Evolutionary conservation across 2,888 invertebrate genomes (phyloP).

Genomic region (Synanthedon andrenaeformis): DNA sequence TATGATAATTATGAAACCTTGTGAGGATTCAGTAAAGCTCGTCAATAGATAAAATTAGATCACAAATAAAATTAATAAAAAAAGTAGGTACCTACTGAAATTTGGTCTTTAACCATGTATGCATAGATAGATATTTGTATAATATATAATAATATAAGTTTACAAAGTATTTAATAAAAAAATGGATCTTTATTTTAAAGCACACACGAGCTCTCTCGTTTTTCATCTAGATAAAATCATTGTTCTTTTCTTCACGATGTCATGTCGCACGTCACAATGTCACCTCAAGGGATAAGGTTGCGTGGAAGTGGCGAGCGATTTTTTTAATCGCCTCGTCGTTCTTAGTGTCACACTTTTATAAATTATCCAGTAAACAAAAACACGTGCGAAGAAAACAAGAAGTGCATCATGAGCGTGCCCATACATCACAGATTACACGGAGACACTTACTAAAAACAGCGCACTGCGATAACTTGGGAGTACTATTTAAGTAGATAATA

Average conservation of each 20-base stretch:
- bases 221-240: background rate
- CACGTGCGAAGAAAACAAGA: background rate
- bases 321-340: background rate
- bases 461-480: conserved; percentile 14
- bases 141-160: background rate
- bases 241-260: background rate
- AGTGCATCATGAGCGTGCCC: conserved; percentile 13
- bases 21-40: no score
- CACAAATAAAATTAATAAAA: no score
- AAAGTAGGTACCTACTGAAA: no score
- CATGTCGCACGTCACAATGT: background rate
- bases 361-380: background rate
- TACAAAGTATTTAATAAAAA: background rate
- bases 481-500: conserved; percentile 3
- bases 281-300: background rate
- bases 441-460: conserved; percentile 25
- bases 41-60: no score
- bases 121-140: no score
- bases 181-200: background rate
- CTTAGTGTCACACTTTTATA: background rate
- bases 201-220: background rate
- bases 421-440: conserved; percentile 29
- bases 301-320: background rate
- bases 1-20: no score
- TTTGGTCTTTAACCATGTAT: no score